phyloP scores from a whole-genome alignment of 2,888 invertebrate species.

The Lysandra bellargus region DNA sequence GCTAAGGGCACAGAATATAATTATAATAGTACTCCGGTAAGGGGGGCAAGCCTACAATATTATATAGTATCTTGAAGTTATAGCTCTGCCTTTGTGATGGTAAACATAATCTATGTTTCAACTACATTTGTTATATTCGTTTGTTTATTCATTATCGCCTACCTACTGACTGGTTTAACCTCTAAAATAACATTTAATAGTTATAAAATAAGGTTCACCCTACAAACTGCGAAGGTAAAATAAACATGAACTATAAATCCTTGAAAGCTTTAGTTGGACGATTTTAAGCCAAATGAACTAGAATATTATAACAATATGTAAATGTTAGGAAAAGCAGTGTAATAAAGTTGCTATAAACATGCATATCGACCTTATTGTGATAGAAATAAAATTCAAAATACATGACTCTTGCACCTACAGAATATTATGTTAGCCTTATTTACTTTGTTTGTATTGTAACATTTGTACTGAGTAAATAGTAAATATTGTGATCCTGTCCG shows the following conservation, averaged over 20 bases:
- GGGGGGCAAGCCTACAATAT: neutral
- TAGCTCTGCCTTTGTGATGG: neutral
- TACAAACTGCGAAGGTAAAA: neutral
- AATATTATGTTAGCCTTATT: neutral
- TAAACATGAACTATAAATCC: neutral
- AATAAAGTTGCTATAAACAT: neutral
- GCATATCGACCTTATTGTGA: neutral
- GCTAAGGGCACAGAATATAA: too few species aligned
- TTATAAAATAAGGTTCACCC: neutral
- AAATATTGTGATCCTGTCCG: neutral
- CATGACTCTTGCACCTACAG: neutral
- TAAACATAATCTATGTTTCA: neutral
- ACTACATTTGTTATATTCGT: neutral
- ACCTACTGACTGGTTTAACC: neutral
- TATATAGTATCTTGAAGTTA: neutral
- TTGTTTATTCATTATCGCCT: neutral
- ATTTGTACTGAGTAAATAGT: neutral
- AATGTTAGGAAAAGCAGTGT: neutral
- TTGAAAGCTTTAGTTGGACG: neutral
- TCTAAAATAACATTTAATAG: neutral
- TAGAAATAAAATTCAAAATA: neutral
- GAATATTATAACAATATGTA: conserved; percentile 2
- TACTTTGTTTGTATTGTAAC: neutral
- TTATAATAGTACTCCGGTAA: too few species aligned
- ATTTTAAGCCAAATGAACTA: neutral